Percentiles rank a stretch among this genome's conserved stretches.
phyloP scores from a whole-genome alignment of 2,888 invertebrate species.

The Agrochola circellaris region DNA sequence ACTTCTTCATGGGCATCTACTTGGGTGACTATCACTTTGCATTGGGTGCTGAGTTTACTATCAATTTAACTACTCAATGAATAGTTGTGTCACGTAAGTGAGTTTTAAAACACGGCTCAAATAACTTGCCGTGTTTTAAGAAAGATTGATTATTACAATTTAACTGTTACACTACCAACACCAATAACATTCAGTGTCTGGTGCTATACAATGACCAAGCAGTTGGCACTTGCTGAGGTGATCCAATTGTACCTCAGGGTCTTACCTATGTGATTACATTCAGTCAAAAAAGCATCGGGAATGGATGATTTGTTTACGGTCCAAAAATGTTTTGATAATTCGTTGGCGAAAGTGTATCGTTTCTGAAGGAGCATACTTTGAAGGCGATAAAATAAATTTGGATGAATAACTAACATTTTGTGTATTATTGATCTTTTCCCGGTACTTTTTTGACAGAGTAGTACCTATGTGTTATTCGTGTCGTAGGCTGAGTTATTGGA shows the following conservation, averaged over 20 bases:
- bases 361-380: too few relatives aligned
- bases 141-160: too few relatives aligned
- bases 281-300: too few relatives aligned
- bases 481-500: not conserved
- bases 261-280: too few relatives aligned
- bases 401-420: too few relatives aligned
- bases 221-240: not conserved
- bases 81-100: not conserved
- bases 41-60: not conserved
- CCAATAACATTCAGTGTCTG: not conserved
- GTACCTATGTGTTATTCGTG: not conserved
- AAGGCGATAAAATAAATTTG: too few relatives aligned
- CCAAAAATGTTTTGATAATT: too few relatives aligned
- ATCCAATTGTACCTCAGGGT: not conserved
- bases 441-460: too few relatives aligned
- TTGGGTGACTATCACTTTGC: constrained; percentile 90
- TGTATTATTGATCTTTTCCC: too few relatives aligned
- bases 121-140: not conserved
- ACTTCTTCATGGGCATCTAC: constrained; percentile 99
- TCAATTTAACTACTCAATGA: not conserved
- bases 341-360: too few relatives aligned
- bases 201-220: not conserved
- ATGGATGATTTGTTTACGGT: too few relatives aligned
- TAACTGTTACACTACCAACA: not conserved
- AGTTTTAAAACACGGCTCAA: not conserved